phyloP scores from a whole-genome alignment of 2,888 invertebrate genomes.

The Pyrocoelia pectoralis region DNA sequence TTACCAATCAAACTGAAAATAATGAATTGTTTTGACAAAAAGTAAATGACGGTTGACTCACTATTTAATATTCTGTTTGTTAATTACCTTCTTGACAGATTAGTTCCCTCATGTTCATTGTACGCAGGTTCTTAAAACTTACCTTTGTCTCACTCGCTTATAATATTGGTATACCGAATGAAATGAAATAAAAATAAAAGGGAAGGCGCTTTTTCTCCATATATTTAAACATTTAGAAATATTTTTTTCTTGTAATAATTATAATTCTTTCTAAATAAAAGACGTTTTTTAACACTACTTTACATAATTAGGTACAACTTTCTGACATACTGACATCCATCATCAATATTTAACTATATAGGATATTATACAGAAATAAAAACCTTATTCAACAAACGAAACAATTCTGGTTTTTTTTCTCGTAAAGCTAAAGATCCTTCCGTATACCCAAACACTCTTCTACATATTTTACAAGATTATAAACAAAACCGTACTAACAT shows the following conservation, averaged over 20 bases:
- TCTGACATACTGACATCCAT: constrained; percentile 54
- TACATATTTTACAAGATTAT: constrained; percentile 45
- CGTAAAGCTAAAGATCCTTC: constrained; percentile 20
- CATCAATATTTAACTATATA: constrained; percentile 52
- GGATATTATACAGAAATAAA: constrained; percentile 55
- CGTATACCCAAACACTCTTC: constrained; percentile 41
- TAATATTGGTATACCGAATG: no score
- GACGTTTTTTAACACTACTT: constrained; percentile 59
- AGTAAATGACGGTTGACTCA: no score
- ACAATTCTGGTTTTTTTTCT: constrained; percentile 12
- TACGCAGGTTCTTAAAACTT: no score
- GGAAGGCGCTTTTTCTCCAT: constrained; percentile 39
- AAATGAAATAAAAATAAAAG: background rate
- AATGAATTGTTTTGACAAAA: no score
- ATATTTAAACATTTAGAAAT: constrained; percentile 62
- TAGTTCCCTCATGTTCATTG: no score
- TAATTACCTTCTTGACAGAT: no score
- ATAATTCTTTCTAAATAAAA: constrained; percentile 58
- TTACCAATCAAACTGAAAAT: no score
- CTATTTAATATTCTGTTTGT: no score
- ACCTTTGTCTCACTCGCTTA: no score
- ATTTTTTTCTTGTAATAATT: constrained; percentile 58
- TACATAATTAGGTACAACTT: constrained; percentile 60
- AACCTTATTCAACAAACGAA: constrained; percentile 27
- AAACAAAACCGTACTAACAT: constrained; percentile 48